Evolutionary conservation across 2,797 vertebrate species (phyloP).

Genomic region (Pseudopleuronectes americanus): DNA sequence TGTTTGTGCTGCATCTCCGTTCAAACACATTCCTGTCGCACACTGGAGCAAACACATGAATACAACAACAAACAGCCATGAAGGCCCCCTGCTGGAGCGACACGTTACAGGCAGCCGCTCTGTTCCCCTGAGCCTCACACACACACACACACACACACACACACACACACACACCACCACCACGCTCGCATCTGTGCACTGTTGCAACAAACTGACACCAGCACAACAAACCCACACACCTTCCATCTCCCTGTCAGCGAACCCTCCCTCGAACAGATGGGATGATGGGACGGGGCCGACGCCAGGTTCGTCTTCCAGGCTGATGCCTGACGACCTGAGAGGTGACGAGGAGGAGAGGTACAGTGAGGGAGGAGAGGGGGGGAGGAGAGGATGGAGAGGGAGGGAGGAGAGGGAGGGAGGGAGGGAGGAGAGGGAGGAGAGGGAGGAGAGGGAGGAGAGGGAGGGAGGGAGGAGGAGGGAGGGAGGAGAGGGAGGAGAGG

Average conservation of each 20-base stretch:
- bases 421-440: no score
- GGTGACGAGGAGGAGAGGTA: no score
- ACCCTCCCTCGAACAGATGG: slow-evolving; percentile 35
- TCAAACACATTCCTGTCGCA: not conserved
- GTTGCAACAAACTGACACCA: no score
- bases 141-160: slow-evolving; percentile 6
- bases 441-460: no score
- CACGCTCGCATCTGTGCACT: slow-evolving; percentile 26
- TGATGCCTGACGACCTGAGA: no score
- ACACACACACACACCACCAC: slow-evolving; percentile 2
- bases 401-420: no score
- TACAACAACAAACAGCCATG: not conserved
- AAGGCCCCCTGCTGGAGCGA: slow-evolving; percentile 6
- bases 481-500: no score
- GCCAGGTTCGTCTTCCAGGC: slow-evolving; percentile 25
- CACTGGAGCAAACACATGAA: not conserved
- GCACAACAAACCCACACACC: no score
- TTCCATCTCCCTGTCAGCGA: no score
- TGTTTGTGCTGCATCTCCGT: not conserved
- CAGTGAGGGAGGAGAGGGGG: no score
- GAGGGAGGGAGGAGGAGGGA: no score
- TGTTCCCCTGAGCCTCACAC: not conserved
- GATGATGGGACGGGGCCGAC: slow-evolving; percentile 30
- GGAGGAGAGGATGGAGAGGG: no score
- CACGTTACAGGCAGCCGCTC: not conserved